phyloP scores from a whole-genome alignment of 2,113 vertebrate species.

The Parotia lawesii region DNA sequence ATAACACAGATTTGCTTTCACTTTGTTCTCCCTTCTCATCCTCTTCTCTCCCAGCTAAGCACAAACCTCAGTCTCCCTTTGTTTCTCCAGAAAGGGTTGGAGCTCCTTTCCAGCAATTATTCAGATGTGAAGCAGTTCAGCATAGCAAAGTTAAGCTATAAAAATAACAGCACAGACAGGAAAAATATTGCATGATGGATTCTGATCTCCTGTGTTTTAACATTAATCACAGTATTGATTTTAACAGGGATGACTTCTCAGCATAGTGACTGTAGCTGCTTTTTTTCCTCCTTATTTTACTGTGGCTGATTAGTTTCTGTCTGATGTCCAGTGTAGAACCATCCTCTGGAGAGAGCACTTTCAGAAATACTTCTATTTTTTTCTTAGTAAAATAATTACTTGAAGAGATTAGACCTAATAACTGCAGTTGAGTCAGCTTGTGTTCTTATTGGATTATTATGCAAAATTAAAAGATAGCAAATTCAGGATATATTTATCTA shows the following conservation, averaged over 20 bases:
- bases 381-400: neutral
- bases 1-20: neutral
- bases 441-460: neutral
- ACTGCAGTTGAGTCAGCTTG: neutral
- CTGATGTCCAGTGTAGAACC: neutral
- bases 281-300: conserved; percentile 21
- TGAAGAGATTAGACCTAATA: neutral
- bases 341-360: neutral
- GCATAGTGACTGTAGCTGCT: neutral
- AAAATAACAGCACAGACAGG: conserved; percentile 41
- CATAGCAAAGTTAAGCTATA: conserved; percentile 22
- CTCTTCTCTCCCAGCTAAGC: neutral
- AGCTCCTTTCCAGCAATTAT: neutral
- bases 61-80: neutral
- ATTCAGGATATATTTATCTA: neutral
- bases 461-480: neutral
- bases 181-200: conserved; percentile 57
- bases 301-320: neutral
- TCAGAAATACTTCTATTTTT: neutral
- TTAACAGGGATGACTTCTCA: conserved; percentile 28
- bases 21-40: neutral
- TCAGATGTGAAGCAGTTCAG: neutral
- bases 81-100: neutral
- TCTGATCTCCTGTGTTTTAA: neutral
- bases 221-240: conserved; percentile 65